These are phyloP conservation scores for Danaus chrysippus DNA, from an alignment of 2,888 invertebrate species.

Conservation along the genomic window DNA sequence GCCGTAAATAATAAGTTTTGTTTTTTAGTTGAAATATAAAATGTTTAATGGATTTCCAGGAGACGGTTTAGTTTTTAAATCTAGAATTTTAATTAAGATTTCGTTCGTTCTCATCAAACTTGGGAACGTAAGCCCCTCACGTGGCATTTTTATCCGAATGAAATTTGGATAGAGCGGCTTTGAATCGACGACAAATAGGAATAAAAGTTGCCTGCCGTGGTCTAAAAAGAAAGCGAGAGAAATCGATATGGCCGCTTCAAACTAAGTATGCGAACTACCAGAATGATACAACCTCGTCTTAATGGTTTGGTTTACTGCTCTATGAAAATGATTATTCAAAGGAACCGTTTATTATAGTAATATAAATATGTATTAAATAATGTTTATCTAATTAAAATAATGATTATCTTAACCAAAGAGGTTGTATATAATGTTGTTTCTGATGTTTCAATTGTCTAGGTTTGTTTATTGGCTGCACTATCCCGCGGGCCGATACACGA, in stretches of 20 bases:
- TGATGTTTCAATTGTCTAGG: conserved; percentile 45
- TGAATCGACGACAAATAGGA: conserved; percentile 58
- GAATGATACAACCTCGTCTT: neutral
- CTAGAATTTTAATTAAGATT: conserved; percentile 49
- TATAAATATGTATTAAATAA: neutral
- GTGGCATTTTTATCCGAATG: conserved; percentile 58
- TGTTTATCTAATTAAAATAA: neutral
- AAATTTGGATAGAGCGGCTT: conserved; percentile 57
- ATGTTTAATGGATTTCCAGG: conserved; percentile 10
- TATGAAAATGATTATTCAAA: too few relatives aligned
- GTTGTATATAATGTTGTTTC: neutral
- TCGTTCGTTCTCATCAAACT: conserved; percentile 46
- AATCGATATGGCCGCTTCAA: conserved; percentile 54
- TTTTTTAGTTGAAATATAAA: conserved; percentile 41
- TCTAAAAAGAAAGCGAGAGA: conserved; percentile 63
- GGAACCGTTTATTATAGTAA: too few relatives aligned
- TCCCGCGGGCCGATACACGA: conserved; percentile 58
- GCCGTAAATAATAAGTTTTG: conserved; percentile 71
- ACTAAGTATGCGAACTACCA: conserved; percentile 2
- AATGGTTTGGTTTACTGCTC: neutral
- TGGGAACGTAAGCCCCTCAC: conserved; percentile 48
- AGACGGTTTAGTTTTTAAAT: conserved; percentile 19
- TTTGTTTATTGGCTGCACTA: conserved; percentile 43
- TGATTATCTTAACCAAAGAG: neutral
- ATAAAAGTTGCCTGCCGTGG: conserved; percentile 56